These are phyloP conservation scores for Calephelis nemesis DNA, from an alignment of 1,140 invertebrate species.

Conservation along the genomic window DNA sequence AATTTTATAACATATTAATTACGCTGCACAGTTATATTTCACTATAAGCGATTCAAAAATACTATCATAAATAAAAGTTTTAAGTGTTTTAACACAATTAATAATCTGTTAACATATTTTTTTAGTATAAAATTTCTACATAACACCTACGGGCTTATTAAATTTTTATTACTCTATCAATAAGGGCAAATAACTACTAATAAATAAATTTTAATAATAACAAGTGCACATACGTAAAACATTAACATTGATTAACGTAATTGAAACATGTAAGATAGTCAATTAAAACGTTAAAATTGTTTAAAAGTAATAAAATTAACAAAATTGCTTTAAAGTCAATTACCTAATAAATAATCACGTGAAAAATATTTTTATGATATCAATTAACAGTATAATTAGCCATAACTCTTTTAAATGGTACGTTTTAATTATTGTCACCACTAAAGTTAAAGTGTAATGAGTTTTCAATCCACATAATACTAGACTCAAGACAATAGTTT, in stretches of 20 bases:
- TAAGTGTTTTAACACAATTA: no score
- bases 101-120: no score
- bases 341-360: constrained; percentile 3
- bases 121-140: no score
- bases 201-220: background rate
- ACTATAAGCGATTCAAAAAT: no score
- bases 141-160: no score
- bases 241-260: background rate
- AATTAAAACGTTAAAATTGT: constrained; percentile 1
- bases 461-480: background rate
- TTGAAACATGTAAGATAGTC: background rate
- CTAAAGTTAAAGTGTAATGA: background rate
- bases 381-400: background rate
- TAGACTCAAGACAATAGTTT: background rate
- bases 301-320: constrained; percentile 10
- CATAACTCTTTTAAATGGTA: background rate
- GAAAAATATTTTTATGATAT: background rate
- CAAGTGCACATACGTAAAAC: background rate
- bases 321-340: constrained; percentile 1
- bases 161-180: background rate
- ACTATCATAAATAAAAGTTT: no score
- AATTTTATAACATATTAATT: no score
- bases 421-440: background rate
- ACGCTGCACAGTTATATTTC: no score
- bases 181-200: background rate